Evolutionary conservation across 2,888 invertebrate genomes (phyloP), one percentile per base, ranked within the genome.

Genomic region (Margaritifera margaritifera): DNA sequence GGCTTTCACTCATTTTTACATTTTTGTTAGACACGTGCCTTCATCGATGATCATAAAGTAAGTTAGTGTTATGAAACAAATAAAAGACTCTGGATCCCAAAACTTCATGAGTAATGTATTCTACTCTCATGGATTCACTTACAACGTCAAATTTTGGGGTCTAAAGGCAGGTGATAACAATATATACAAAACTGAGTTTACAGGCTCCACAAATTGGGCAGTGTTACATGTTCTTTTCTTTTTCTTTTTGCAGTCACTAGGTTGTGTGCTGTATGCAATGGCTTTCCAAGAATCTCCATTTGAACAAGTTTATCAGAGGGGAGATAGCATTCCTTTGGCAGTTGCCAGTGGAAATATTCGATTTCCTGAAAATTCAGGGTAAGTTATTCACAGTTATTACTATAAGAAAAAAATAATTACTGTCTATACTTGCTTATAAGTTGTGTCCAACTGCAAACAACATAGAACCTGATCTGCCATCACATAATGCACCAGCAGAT

Each of bases 261-360:
- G 96, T 20, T 96, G 96, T 89, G 92, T 95, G 71, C 90, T 96
- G 31, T 96, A 95, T 90, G 95, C 96, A 1, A 91, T 96, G 90
- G 94, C 95, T 84, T 96, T 93, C 87, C 94, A 94, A 84, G 94
- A 94, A 87, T 95, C 95, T 57, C 96, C 96, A 0, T 96, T 94
- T 89, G 96, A 96, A 89, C 91, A 92, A 31, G 94, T 95, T 18
- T 94, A 95, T 86, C 95, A 95, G 88, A 92, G 94, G 80, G 96
- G 96, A 2, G 95, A 95, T 89, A 95, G 95, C 80, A 94, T 96
- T 19, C 95, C 96, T 56, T 90, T 96, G 76, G 96, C 96, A 68
- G 95, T 95, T 53, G 92, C 95, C 69, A 94, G 94, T 82, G 94
- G 94, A 64, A 94, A 93, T 80, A 90, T 95, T 8, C 91, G 92